These are phyloP conservation scores for Sciaenops ocellatus DNA, from an alignment of 2,797 vertebrate genomes.

Conservation along the genomic window DNA sequence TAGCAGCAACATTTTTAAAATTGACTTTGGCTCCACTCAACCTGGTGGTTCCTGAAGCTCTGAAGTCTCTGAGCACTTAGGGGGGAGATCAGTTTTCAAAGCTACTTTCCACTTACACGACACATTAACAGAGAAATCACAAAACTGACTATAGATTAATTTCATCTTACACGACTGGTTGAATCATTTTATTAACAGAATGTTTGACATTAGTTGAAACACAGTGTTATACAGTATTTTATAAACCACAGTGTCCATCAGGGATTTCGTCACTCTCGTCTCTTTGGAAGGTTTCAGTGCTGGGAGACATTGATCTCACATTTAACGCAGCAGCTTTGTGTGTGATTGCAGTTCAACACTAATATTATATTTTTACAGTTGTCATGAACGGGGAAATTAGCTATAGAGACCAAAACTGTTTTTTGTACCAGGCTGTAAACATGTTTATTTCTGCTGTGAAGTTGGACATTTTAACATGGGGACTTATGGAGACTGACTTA, in stretches of 20 bases:
- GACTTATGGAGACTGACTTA: too few relatives aligned
- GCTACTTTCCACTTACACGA: conserved; percentile 18
- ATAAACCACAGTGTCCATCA: not conserved
- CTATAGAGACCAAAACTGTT: too few relatives aligned
- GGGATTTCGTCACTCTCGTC: not conserved
- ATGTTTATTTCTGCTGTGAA: too few relatives aligned
- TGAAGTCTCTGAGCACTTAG: conserved; percentile 58
- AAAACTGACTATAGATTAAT: not conserved
- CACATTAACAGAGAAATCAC: conserved; percentile 31
- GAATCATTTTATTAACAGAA: not conserved
- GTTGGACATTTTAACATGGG: too few relatives aligned
- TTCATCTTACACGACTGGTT: not conserved
- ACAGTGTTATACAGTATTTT: not conserved
- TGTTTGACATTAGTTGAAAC: not conserved
- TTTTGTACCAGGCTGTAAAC: too few relatives aligned
- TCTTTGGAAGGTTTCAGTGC: not conserved
- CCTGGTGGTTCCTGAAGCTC: conserved; percentile 59
- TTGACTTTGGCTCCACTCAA: conserved; percentile 71
- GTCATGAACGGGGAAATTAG: too few relatives aligned
- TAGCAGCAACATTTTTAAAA: conserved; percentile 73
- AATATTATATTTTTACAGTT: not conserved
- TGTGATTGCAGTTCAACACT: not conserved
- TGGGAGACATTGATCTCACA: not conserved
- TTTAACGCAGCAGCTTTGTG: not conserved
- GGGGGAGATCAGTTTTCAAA: conserved; percentile 61